These are phyloP conservation scores for Volucella inflata DNA, from an alignment of 2,888 invertebrate genomes.

Conservation along the genomic window DNA sequence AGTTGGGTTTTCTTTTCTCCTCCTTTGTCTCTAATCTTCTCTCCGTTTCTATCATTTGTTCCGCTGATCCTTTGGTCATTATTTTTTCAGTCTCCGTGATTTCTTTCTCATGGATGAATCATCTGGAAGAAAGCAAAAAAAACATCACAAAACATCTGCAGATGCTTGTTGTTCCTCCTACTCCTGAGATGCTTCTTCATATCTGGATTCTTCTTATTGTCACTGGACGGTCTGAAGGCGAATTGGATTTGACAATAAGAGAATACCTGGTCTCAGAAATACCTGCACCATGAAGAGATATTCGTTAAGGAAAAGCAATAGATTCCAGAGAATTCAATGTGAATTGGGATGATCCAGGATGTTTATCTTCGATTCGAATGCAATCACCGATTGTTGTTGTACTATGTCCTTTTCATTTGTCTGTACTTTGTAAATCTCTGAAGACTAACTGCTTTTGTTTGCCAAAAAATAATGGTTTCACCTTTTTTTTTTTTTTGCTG, in stretches of 20 bases:
- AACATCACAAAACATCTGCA: conserved; percentile 30
- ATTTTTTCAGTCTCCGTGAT: conserved; percentile 50
- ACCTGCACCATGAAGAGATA: conserved; percentile 3
- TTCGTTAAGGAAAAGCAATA: neutral
- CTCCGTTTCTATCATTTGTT: conserved; percentile 56
- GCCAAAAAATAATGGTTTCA: conserved; percentile 56
- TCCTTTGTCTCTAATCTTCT: conserved; percentile 8
- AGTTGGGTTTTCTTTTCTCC: conserved; percentile 12
- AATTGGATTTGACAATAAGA: neutral
- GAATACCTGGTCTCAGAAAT: neutral
- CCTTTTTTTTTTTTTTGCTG: neutral
- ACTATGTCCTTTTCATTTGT: conserved; percentile 38
- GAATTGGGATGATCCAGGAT: conserved; percentile 31
- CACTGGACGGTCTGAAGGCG: conserved; percentile 15
- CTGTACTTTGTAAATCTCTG: neutral
- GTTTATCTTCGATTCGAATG: conserved; percentile 72
- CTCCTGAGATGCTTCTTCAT: too few relatives aligned
- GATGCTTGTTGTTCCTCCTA: neutral
- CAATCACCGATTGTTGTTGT: conserved; percentile 61
- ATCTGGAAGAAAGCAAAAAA: conserved; percentile 25
- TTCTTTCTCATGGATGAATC: conserved; percentile 62
- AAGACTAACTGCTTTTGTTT: conserved; percentile 22
- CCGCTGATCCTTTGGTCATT: conserved; percentile 69
- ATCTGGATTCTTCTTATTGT: conserved; percentile 12
- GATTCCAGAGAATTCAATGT: conserved; percentile 12